These are phyloP conservation scores for Brachypteracias leptosomus DNA, from an alignment of 2,113 vertebrate genomes.

Conservation along the genomic window DNA sequence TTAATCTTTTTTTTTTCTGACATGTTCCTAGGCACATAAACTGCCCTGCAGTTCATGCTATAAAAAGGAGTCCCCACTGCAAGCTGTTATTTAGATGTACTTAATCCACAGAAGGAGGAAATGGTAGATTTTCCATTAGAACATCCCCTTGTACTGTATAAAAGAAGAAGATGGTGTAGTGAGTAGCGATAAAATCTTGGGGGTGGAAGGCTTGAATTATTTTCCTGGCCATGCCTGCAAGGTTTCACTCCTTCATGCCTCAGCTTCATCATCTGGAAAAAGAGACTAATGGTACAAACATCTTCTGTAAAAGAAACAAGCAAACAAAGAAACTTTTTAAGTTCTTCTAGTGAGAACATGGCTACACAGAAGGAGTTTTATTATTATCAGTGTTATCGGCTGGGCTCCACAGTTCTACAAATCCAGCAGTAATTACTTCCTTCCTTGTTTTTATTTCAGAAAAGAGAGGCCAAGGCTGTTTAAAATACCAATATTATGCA, in stretches of 20 bases:
- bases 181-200: neutral
- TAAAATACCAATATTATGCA: slow-evolving; percentile 28
- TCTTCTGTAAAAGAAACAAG: slow-evolving; percentile 18
- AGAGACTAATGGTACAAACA: neutral
- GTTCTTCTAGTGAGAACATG: neutral
- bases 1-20: neutral
- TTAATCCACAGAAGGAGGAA: neutral
- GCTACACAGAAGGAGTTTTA: neutral
- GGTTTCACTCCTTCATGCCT: neutral
- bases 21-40: neutral
- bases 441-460: slow-evolving; percentile 46
- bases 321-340: slow-evolving; percentile 24
- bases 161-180: neutral
- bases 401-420: slow-evolving; percentile 6
- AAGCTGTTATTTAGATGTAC: neutral
- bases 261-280: slow-evolving; percentile 5
- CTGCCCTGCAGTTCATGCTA: accelerated
- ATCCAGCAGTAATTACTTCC: slow-evolving; percentile 38
- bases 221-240: neutral
- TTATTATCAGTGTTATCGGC: neutral
- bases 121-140: neutral
- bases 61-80: neutral
- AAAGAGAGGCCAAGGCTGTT: neutral
- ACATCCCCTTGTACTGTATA: neutral
- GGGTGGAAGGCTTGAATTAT: neutral